Conservation (phyloP, 2,113 vertebrate genomes). For the Cavia porcellus region DNA sequence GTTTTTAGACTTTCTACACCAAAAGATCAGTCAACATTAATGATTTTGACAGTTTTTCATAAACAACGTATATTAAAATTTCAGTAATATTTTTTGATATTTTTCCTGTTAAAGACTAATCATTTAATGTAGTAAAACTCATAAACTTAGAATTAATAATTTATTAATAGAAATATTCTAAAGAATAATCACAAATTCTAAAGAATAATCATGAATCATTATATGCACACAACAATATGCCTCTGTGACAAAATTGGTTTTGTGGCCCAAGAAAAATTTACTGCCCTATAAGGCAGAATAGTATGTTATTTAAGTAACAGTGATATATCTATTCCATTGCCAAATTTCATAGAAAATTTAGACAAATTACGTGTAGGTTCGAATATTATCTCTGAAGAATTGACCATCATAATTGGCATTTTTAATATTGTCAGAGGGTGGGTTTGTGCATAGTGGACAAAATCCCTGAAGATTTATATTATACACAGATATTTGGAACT, state of each 20-base stretch:
- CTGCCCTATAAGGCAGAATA: not conserved
- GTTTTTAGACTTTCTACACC: not conserved
- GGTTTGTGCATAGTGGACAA: not conserved
- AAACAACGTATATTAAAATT: not conserved
- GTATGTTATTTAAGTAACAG: not conserved
- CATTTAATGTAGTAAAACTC: not conserved
- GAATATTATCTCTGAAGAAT: conserved; percentile 37
- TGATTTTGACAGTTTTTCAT: not conserved
- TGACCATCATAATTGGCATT: not conserved
- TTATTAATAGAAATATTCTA: not conserved
- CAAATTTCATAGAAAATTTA: conserved; percentile 13
- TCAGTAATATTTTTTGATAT: not conserved
- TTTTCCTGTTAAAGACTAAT: not conserved
- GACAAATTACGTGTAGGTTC: conserved; percentile 20
- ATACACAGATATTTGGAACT: not conserved
- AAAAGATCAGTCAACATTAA: not conserved
- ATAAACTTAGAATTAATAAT: not conserved
- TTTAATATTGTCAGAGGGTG: too few relatives aligned
- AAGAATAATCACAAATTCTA: not conserved
- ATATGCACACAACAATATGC: not conserved
- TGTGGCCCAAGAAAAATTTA: not conserved
- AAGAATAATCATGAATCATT: too few relatives aligned
- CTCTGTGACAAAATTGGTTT: not conserved
- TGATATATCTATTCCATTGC: not conserved
- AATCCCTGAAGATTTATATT: conserved; percentile 57